Base-by-base conservation (phyloP, 2,797 vertebrate genomes). In the Parotocinclus haroldoi region DNA sequence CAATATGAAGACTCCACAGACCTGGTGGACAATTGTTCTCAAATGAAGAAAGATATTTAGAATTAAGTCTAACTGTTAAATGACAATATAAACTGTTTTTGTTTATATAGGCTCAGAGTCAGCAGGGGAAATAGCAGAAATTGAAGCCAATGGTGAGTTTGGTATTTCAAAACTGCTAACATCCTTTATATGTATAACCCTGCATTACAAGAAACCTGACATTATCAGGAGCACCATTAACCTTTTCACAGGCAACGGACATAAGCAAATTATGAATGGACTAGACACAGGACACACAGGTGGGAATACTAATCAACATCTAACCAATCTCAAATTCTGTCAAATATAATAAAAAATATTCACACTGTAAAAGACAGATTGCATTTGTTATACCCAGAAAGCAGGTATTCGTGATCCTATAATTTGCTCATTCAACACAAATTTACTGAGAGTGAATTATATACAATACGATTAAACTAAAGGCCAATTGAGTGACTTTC, bases 181-280 rank as follows among this genome's bases (percentile, higher is more conserved):
- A n/a, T 11, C n/a, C 45, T 46, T 9, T 50, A 4, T 16, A 16
- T 11, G 8, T 50, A 16, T 14, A 17, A 50, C 17, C n/a, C n/a
- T 50, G 9, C 7, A 9, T 14, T 50, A 16, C 8, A 50, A 50
- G 16, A 50, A 8, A 50, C n/a, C 13, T 50, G 2, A 27, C 27
- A 14, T 50, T 16, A 50, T 16, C 7, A 50, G 3, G 56, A 40
- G 9, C 49, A 57, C 3, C 48, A n/a, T 17, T 39, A 9, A 36
- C 50, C 55, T 5, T 16, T 9, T 57, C 7, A 44, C 60, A 90
- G 90, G 84, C 36, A 88, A 90, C 1, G 86, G 85, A 51, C 85
- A 89, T 48, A 90, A 90, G 68, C 83, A 85, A 8, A 27, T 27
- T 27, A 55, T 88, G 17, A 87, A 82, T 68, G 85, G 79, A 62